Evolutionary conservation across 2,113 vertebrate species (phyloP).

Genomic region (Nothocercus nigrocapillus): DNA sequence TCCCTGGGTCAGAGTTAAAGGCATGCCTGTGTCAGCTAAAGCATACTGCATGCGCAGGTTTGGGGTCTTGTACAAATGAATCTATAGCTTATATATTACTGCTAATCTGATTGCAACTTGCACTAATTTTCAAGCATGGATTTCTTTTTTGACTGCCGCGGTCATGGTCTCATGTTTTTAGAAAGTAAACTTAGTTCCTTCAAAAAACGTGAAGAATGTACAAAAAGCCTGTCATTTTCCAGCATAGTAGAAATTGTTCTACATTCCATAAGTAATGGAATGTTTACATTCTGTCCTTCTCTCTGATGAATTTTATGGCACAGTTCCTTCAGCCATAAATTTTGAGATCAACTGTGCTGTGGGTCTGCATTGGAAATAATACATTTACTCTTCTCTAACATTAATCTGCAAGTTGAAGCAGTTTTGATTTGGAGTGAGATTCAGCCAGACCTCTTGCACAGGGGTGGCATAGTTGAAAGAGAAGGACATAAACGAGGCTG

Average conservation of each 20-base stretch:
- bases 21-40: background rate
- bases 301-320: background rate
- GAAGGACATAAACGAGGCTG: background rate
- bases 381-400: background rate
- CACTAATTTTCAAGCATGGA: conserved; percentile 44
- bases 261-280: background rate
- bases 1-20: conserved; percentile 16
- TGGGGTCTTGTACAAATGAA: background rate
- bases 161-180: background rate
- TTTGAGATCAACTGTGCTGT: background rate
- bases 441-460: background rate
- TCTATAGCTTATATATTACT: background rate
- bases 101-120: background rate
- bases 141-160: background rate
- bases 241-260: background rate
- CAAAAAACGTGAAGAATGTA: background rate
- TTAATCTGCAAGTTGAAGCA: background rate
- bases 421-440: background rate
- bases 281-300: background rate
- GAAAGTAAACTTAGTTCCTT: background rate
- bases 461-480: background rate
- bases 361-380: background rate
- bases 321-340: background rate
- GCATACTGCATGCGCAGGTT: conserved; percentile 9
- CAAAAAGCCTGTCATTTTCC: background rate